phyloP scores from a whole-genome alignment of 1,140 invertebrate species.

The Diabrotica undecimpunctata region DNA sequence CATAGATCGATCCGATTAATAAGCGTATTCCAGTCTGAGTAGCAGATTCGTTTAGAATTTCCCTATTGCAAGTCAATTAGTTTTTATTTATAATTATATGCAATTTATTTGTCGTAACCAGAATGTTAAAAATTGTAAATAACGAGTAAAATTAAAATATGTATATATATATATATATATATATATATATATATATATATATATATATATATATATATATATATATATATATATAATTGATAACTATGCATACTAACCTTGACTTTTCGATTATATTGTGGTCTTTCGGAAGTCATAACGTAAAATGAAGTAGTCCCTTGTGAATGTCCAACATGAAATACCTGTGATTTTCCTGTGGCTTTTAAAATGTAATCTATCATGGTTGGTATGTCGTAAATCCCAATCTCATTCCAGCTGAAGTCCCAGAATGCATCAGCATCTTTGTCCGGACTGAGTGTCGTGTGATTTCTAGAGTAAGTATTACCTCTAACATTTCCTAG shows the following conservation, averaged over 20 bases:
- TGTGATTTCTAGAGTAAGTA: slow-evolving; percentile 60
- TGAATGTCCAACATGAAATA: slow-evolving; percentile 64
- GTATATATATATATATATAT: too few relatives aligned
- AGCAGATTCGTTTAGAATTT: too few relatives aligned
- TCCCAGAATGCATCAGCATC: slow-evolving; percentile 32
- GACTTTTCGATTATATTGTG: slow-evolving; percentile 60
- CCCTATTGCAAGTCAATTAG: too few relatives aligned
- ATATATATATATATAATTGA: too few relatives aligned
- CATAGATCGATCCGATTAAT: too few relatives aligned
- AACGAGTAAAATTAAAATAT: too few relatives aligned
- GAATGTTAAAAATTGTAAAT: too few relatives aligned
- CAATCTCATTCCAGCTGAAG: slow-evolving; percentile 62
- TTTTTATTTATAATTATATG: too few relatives aligned
- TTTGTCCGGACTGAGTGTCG: slow-evolving; percentile 53
- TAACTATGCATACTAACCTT: slow-evolving; percentile 11
- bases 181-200: too few relatives aligned
- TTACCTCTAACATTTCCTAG: slow-evolving; percentile 64
- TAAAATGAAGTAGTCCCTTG: slow-evolving; percentile 62
- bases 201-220: too few relatives aligned
- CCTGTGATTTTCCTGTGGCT: slow-evolving; percentile 49
- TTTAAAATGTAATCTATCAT: slow-evolving; percentile 57
- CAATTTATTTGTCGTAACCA: too few relatives aligned
- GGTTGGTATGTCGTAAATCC: slow-evolving; percentile 58
- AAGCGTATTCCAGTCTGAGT: too few relatives aligned
- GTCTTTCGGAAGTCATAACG: slow-evolving; percentile 59